A percentile compares a stretch with the other conserved stretches of the same genome.
Conservation (phyloP, 2,113 vertebrate genomes). For the Sinocyclocheilus maitianheensis region DNA sequence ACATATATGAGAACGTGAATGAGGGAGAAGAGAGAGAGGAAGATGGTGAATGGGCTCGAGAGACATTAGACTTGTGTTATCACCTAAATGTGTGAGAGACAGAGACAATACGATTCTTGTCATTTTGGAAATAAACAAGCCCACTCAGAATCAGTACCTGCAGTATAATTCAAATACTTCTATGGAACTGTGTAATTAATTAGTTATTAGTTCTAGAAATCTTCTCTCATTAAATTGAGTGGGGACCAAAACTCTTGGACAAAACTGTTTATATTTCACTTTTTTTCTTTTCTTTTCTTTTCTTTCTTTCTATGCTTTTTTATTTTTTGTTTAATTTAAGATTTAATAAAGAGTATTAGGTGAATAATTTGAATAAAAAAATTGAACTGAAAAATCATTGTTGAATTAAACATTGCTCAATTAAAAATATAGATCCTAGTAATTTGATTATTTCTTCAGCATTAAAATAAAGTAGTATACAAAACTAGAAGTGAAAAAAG, state of each 20-base stretch:
- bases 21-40: not conserved
- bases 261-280: too few species aligned
- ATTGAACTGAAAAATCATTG: not conserved
- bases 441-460: not conserved
- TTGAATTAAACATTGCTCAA: not conserved
- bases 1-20: conserved; percentile 30
- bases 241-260: too few species aligned
- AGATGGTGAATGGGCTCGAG: not conserved
- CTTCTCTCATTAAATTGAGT: too few species aligned
- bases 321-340: not conserved
- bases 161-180: not conserved
- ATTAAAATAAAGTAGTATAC: not conserved
- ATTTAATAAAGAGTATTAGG: not conserved
- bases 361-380: not conserved
- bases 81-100: not conserved
- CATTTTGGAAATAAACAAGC: not conserved
- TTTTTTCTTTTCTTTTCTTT: not conserved
- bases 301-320: too few species aligned
- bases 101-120: not conserved
- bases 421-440: not conserved
- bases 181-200: not conserved
- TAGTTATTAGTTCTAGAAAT: not conserved
- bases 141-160: not conserved
- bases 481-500: not conserved
- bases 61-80: not conserved